A percentile compares a stretch with the other conserved stretches of the same genome.
Evolutionary conservation across 2,797 vertebrate species (phyloP).

Genomic region (Ceryle rudis): DNA sequence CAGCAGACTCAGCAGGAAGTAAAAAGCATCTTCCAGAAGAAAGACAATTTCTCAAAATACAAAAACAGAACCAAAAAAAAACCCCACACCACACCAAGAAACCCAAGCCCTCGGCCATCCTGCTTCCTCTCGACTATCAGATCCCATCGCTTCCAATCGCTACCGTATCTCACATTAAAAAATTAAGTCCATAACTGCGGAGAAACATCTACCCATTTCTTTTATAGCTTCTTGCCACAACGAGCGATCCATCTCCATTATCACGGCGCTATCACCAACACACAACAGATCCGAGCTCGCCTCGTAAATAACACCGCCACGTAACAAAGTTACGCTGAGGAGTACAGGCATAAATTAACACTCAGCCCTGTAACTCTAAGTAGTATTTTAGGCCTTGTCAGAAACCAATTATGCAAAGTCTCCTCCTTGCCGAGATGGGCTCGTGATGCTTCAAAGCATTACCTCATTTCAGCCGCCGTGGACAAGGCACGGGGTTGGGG

Average conservation of each 20-base stretch:
- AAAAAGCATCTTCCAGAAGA: neutral
- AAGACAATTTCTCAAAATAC: neutral
- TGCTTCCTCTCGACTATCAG: neutral
- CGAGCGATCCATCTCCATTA: slow-evolving; percentile 49
- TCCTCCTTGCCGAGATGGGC: neutral
- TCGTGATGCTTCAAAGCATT: neutral
- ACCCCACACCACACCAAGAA: neutral
- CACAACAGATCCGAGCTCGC: neutral
- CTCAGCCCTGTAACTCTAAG: neutral
- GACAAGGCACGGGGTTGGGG: neutral
- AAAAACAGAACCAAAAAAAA: neutral
- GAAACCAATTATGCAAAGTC: slow-evolving; percentile 65
- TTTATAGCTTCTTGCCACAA: slow-evolving; percentile 55
- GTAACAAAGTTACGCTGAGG: neutral
- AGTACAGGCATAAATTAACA: slow-evolving; percentile 53
- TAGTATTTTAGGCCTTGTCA: slow-evolving; percentile 59
- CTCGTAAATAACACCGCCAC: slow-evolving; percentile 2
- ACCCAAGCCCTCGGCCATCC: neutral
- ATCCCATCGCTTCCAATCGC: slow-evolving; percentile 8
- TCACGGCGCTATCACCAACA: neutral
- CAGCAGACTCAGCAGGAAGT: neutral
- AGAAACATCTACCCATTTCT: slow-evolving; percentile 50
- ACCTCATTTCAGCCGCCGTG: neutral
- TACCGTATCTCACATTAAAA: slow-evolving; percentile 57
- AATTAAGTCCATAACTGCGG: slow-evolving; percentile 62